Percentiles rank a stretch among this genome's conserved stretches.
phyloP scores from a whole-genome alignment of 2,888 invertebrate genomes.

The Drosophila siamana region DNA sequence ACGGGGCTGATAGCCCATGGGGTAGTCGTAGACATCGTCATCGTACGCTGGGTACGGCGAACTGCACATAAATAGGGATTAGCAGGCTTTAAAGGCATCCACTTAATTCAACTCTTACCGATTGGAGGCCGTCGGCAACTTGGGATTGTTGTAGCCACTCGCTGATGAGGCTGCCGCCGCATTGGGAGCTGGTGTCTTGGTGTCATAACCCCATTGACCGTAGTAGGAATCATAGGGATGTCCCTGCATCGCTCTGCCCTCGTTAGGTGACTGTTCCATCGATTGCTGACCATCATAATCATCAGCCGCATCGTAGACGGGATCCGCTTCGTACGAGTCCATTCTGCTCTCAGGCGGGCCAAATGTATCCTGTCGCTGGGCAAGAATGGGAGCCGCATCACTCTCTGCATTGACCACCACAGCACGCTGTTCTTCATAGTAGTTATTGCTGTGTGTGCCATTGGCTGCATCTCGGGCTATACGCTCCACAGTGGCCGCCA shows the following conservation, averaged over 20 bases:
- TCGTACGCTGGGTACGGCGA: slow-evolving; percentile 63
- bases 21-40: slow-evolving; percentile 70
- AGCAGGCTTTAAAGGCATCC: not conserved
- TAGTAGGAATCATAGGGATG: slow-evolving; percentile 61
- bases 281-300: slow-evolving; percentile 49
- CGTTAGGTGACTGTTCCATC: slow-evolving; percentile 24
- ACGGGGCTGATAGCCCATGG: slow-evolving; percentile 71
- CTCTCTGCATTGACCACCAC: slow-evolving; percentile 66
- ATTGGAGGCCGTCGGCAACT: slow-evolving; percentile 48
- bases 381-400: slow-evolving; percentile 41
- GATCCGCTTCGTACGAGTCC: slow-evolving; percentile 55
- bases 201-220: slow-evolving; percentile 46
- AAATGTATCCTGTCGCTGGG: slow-evolving; percentile 43
- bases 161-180: not conserved
- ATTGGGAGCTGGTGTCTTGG: slow-evolving; percentile 25
- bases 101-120: slow-evolving; percentile 40
- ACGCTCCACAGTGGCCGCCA: slow-evolving; percentile 64
- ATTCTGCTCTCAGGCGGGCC: slow-evolving; percentile 44
- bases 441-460: slow-evolving; percentile 46
- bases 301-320: slow-evolving; percentile 54
- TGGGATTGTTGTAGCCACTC: slow-evolving; percentile 46
- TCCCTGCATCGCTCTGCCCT: slow-evolving; percentile 56
- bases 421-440: slow-evolving; percentile 68
- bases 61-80: slow-evolving; percentile 17
- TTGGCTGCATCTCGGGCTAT: slow-evolving; percentile 54